Percentiles rank a stretch among this genome's conserved stretches.
Conservation (phyloP, 2,888 invertebrate genomes). For the Macrostomum cliftonense region DNA sequence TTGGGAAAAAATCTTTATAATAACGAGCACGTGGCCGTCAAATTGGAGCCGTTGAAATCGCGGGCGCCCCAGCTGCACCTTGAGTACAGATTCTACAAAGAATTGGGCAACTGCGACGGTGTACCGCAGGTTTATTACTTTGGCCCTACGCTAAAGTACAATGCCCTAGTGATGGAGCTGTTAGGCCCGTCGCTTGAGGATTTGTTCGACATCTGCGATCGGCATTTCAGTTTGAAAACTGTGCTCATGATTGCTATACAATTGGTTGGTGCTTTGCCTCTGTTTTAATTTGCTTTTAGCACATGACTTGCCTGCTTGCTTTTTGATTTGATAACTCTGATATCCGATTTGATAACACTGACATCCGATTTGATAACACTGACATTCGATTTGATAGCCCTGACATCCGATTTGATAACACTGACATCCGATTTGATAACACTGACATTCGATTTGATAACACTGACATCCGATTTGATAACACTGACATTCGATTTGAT, state of each 20-base stretch:
- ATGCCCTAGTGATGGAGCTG: slow-evolving; percentile 96
- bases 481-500: too few species aligned
- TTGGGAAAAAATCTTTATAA: slow-evolving; percentile 99
- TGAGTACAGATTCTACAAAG: slow-evolving; percentile 99
- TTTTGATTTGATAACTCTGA: too few species aligned
- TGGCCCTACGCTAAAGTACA: slow-evolving; percentile 98
- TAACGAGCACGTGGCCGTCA: slow-evolving; percentile 81
- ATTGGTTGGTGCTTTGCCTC: slow-evolving; percentile 58
- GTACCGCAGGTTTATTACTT: slow-evolving; percentile 99
- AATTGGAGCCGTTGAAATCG: slow-evolving; percentile 88
- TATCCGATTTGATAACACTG: too few species aligned
- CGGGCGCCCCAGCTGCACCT: slow-evolving; percentile 98
- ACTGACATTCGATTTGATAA: too few species aligned
- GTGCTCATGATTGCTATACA: slow-evolving; percentile 94
- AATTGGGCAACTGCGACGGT: slow-evolving; percentile 49
- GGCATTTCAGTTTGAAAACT: slow-evolving; percentile 90
- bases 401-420: too few species aligned
- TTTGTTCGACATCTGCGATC: slow-evolving; percentile 94
- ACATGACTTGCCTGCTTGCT: too few species aligned
- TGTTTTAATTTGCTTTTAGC: too few species aligned
- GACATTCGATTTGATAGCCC: too few species aligned
- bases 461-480: too few species aligned
- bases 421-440: too few species aligned
- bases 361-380: too few species aligned
- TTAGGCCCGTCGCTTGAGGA: slow-evolving; percentile 96